Percentiles rank a stretch among this genome's conserved stretches.
Evolutionary conservation across 2,888 invertebrate species (phyloP).

Genomic region (Ophion ventricosus): DNA sequence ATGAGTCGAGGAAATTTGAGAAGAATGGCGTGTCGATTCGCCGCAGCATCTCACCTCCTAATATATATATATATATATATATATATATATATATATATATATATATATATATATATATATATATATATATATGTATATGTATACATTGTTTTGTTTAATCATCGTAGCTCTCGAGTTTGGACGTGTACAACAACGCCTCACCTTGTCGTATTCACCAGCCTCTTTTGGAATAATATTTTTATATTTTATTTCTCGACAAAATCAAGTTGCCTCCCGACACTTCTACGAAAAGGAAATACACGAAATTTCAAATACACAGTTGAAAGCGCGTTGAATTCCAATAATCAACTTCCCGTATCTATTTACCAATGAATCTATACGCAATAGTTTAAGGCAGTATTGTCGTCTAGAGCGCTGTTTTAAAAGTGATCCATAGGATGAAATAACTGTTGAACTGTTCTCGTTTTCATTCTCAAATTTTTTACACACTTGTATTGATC

Average conservation of each 20-base stretch:
- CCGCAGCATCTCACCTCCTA: conserved; percentile 23
- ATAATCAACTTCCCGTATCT: neutral
- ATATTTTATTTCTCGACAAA: neutral
- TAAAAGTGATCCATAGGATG: no score
- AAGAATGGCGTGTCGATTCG: conserved; percentile 59
- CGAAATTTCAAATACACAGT: neutral
- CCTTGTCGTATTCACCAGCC: conserved; percentile 40
- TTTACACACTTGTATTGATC: no score
- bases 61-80: conserved; percentile 33
- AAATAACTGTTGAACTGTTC: no score
- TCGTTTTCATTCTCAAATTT: no score
- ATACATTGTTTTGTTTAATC: conserved; percentile 61
- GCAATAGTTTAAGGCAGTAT: no score
- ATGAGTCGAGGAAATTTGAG: conserved; percentile 60
- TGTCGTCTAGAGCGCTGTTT: no score
- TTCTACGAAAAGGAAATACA: neutral
- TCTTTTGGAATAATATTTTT: conserved; percentile 41
- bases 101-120: conserved; percentile 28
- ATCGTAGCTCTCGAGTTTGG: conserved; percentile 59
- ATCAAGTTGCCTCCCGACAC: neutral
- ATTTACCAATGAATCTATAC: neutral
- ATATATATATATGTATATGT: conserved; percentile 20
- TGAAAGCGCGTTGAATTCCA: neutral
- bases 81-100: conserved; percentile 38
- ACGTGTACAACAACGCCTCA: conserved; percentile 29